Percentiles rank a stretch among this genome's conserved stretches.
Conservation (phyloP, 2,888 invertebrate genomes). For the Thera britannica region DNA sequence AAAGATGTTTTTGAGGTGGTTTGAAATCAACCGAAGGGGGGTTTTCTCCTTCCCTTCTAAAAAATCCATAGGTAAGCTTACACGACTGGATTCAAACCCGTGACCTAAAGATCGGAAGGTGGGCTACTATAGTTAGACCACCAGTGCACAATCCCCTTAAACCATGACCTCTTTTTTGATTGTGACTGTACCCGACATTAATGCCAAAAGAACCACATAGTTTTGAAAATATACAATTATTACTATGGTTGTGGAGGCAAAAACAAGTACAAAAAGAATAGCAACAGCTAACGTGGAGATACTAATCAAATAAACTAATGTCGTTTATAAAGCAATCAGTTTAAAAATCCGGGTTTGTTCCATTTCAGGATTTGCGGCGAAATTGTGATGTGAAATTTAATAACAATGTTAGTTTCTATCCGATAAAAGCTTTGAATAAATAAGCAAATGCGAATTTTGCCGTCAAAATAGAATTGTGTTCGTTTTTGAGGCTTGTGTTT, state of each 20-base stretch:
- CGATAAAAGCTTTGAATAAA: slow-evolving; percentile 30
- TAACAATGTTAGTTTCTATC: slow-evolving; percentile 21
- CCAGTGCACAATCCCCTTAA: too few species aligned
- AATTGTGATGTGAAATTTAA: slow-evolving; percentile 18
- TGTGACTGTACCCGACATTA: too few species aligned
- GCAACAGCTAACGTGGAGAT: background rate
- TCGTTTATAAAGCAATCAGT: background rate
- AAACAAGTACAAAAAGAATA: background rate
- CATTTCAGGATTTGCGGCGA: slow-evolving; percentile 11
- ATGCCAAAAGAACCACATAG: too few species aligned
- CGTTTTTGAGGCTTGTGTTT: slow-evolving; percentile 8
- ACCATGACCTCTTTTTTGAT: too few species aligned
- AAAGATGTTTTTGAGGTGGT: too few species aligned
- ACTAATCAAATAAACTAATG: background rate
- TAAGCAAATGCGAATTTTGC: slow-evolving; percentile 12
- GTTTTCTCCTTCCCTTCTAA: too few species aligned
- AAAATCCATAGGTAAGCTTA: too few species aligned
- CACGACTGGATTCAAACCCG: too few species aligned
- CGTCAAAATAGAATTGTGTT: slow-evolving; percentile 10
- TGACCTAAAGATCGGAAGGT: too few species aligned
- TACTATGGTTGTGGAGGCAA: background rate
- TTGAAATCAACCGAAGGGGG: too few species aligned
- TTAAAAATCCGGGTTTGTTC: slow-evolving; percentile 3
- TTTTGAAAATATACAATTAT: too few species aligned
- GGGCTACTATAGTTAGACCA: too few species aligned